phyloP scores from a whole-genome alignment of 2,113 vertebrate genomes.

The Pelmatolapia mariae region DNA sequence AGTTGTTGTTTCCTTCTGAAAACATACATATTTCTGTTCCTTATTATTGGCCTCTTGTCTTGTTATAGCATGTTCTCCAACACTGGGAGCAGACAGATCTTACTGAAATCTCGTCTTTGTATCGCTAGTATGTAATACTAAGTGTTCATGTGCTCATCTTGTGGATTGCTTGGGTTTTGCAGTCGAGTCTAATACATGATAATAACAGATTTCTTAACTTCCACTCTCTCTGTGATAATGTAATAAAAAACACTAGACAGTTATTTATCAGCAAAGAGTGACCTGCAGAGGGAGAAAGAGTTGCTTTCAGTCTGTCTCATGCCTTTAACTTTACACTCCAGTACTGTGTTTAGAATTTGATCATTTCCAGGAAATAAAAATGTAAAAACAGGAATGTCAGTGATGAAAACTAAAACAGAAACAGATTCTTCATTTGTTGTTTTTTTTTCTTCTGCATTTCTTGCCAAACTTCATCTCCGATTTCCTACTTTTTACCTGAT shows the following conservation, averaged over 20 bases:
- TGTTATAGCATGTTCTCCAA: conserved; percentile 54
- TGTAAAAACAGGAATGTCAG: background rate
- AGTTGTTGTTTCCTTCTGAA: background rate
- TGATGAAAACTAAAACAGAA: background rate
- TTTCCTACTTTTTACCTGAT: background rate
- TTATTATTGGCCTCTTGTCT: conserved; percentile 1
- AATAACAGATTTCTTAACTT: conserved; percentile 14
- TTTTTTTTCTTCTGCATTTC: background rate
- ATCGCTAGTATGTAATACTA: background rate
- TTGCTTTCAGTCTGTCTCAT: background rate
- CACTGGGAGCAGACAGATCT: background rate
- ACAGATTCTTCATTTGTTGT: background rate
- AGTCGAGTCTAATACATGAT: background rate
- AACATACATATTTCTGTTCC: conserved; percentile 26
- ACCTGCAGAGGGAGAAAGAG: conserved; percentile 26
- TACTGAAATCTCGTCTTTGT: background rate
- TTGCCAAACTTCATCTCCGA: background rate
- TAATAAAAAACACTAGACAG: background rate
- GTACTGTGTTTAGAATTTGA: background rate
- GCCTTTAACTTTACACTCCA: background rate
- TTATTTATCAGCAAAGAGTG: conserved; percentile 5
- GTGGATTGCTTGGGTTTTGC: background rate
- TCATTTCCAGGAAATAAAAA: background rate
- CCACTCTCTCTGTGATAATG: background rate
- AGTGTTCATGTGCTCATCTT: background rate